phyloP scores from a whole-genome alignment of 2,888 invertebrate genomes.

The Melanchra persicariae region DNA sequence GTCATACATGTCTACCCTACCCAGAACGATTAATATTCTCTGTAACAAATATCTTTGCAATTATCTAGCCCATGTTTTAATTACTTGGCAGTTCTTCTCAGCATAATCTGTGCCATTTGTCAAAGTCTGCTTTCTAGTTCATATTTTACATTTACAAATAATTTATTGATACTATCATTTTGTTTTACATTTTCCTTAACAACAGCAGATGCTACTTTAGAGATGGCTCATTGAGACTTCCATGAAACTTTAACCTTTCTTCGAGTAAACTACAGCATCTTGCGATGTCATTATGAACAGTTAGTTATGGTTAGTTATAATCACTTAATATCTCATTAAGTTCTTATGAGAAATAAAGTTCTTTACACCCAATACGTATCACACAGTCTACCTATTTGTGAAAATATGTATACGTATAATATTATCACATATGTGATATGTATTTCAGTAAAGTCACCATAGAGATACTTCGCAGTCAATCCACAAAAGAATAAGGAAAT shows the following conservation, averaged over 20 bases:
- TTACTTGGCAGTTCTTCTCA: conserved; percentile 24
- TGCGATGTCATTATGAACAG: not conserved
- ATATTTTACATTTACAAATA: not conserved
- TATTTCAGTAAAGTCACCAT: too few species aligned
- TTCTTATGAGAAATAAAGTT: too few species aligned
- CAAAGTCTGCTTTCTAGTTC: not conserved
- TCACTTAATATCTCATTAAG: too few species aligned
- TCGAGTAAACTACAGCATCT: not conserved
- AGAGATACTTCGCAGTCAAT: too few species aligned
- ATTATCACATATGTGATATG: too few species aligned
- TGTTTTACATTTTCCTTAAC: not conserved
- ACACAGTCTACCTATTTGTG: too few species aligned
- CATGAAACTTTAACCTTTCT: not conserved
- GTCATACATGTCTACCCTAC: not conserved
- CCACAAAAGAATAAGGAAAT: not conserved
- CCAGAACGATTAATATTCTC: conserved; percentile 21
- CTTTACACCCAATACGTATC: too few species aligned
- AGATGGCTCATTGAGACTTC: not conserved
- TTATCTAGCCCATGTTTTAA: conserved; percentile 13
- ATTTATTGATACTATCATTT: not conserved
- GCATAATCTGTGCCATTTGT: not conserved
- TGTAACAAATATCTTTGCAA: not conserved
- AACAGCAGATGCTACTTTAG: not conserved
- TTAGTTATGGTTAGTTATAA: too few species aligned
- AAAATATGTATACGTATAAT: too few species aligned